Percentiles rank a stretch among this genome's conserved stretches.
These are phyloP conservation scores for Rhodinocichla rosea DNA, from an alignment of 2,113 vertebrate species.

Conservation along the genomic window DNA sequence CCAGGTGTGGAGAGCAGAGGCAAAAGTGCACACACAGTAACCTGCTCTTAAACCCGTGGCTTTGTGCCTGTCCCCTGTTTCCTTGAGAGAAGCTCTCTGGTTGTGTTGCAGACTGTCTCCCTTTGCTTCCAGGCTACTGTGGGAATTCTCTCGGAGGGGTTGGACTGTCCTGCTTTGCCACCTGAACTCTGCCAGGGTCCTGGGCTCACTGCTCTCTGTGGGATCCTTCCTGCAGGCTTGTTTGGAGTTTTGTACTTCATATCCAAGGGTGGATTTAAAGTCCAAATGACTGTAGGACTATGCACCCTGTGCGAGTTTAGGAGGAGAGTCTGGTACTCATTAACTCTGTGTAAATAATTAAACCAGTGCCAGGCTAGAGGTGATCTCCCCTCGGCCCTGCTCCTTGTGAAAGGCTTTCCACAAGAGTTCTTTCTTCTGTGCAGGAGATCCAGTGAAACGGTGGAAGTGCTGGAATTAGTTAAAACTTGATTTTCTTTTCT, in stretches of 20 bases:
- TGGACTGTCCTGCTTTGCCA: neutral
- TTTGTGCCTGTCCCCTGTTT: neutral
- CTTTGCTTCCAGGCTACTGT: neutral
- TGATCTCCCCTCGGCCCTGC: neutral
- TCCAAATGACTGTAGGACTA: constrained; percentile 40
- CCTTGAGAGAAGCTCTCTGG: neutral
- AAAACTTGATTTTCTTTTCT: neutral
- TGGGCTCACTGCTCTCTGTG: rapidly evolving
- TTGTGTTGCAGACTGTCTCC: neutral
- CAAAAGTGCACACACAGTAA: neutral
- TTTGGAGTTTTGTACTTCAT: neutral
- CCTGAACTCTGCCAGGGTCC: neutral
- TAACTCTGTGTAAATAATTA: constrained; percentile 68
- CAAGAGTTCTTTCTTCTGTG: neutral
- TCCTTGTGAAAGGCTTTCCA: neutral
- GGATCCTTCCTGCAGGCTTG: neutral
- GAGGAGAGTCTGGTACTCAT: constrained; percentile 48
- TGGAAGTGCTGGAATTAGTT: neutral
- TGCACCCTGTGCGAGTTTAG: constrained; percentile 42
- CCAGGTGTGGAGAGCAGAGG: neutral
- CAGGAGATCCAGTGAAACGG: rapidly evolving
- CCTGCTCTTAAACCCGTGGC: rapidly evolving
- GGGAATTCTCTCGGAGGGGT: neutral
- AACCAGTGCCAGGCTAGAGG: neutral
- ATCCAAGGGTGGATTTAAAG: constrained; percentile 35